Evolutionary conservation across 2,888 invertebrate genomes (phyloP), one percentile per base, ranked within the genome.

Genomic region (Stegophylla sp.): DNA sequence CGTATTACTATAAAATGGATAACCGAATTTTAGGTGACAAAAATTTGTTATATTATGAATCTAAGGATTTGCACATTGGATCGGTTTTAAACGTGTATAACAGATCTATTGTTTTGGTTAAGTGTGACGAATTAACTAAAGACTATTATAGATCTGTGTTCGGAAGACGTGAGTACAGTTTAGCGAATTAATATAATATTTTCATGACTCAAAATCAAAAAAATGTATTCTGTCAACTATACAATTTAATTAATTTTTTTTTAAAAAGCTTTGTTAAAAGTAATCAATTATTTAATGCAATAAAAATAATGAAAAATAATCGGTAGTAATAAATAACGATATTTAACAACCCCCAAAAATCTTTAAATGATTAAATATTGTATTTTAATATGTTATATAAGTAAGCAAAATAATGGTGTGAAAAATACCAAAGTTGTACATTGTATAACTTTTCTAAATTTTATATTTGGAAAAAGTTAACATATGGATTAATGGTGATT

Each of bases 51-150:
- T 85, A 84, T 82, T 86, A 85, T 83, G 87, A 87, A 64, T 94
- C 94, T 79, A 90, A 89, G 23, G 96, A 97, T 86, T 88, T 97
- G 43, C 90, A 91, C 59, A 93, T 97, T 83, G 97, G 97, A 0
- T 91, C 92, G 0, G 90, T 91, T 0, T 85, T 97, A 1, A 94
- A 94, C 85, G 91, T 94, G 4, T 96, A 91, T 85, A 95, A 95
- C 3, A 89, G 96, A 26, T 91, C 91, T 83, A 89, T 96, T 23
- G 89, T 94, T 0, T 87, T 97, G 0, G 93, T 91, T 0, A 92
- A 94, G 85, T 94, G 95, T 85, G 97, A 97, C 87, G 88, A 90
- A 1, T 96, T 92, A 84, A 97, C 97, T 0, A 92, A 91, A 86
- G 91, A 94, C 76, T 96, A 93, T 87, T 97, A 96, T 87, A n/a